Evolutionary conservation across 1,140 invertebrate genomes (phyloP).

Genomic region (Pseudomyrmex flavicornis): DNA sequence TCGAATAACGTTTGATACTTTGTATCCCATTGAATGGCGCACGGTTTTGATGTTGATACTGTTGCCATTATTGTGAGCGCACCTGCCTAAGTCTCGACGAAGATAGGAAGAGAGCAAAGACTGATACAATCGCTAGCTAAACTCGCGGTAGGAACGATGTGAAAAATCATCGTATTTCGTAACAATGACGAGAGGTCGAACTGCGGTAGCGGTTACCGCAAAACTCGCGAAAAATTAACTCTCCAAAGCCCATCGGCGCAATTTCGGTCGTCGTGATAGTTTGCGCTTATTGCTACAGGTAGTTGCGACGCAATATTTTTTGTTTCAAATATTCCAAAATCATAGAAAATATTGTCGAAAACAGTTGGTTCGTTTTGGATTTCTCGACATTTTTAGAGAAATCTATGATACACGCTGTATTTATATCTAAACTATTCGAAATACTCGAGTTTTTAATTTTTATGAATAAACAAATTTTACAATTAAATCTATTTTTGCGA

Average conservation of each 20-base stretch:
- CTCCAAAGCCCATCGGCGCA: neutral
- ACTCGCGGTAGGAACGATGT: neutral
- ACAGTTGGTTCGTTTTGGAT: neutral
- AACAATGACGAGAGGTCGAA: constrained; percentile 27
- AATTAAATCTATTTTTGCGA: too few species aligned
- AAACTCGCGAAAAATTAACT: constrained; percentile 35
- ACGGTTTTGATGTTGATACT: constrained; percentile 34
- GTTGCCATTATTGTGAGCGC: constrained; percentile 37
- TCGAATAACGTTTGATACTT: constrained; percentile 49
- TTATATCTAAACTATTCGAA: too few species aligned
- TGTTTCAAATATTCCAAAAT: constrained; percentile 17
- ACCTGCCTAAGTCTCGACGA: constrained; percentile 35
- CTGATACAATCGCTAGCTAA: constrained; percentile 4
- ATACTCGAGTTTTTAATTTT: too few species aligned
- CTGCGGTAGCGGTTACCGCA: neutral
- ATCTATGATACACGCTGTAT: too few species aligned
- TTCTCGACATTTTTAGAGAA: neutral
- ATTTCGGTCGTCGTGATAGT: neutral
- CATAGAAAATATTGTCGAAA: neutral
- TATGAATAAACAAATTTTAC: too few species aligned
- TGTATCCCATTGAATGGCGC: constrained; percentile 45
- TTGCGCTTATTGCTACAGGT: neutral
- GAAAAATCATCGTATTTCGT: constrained; percentile 25
- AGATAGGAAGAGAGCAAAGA: constrained; percentile 52
- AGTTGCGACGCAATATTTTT: constrained; percentile 28